A percentile compares a stretch with the other conserved stretches of the same genome.
phyloP scores from a whole-genome alignment of 2,888 invertebrate species.

The Steinernema carpocapsae region DNA sequence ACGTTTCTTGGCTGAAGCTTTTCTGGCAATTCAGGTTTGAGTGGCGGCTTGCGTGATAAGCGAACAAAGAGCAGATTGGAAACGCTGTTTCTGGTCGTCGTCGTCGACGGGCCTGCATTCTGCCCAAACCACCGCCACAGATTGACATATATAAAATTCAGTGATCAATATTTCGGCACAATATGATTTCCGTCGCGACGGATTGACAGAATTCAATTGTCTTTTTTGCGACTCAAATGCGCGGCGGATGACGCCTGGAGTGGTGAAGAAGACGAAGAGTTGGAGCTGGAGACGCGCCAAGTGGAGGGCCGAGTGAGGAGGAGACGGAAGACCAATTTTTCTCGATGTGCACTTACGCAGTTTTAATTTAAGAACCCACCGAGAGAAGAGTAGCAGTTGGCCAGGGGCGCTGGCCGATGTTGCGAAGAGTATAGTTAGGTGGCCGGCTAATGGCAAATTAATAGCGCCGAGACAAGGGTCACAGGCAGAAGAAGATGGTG shows the following conservation, averaged over 20 bases:
- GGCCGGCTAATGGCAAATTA: not conserved
- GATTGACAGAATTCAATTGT: conserved; percentile 35
- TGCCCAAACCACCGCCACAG: not conserved
- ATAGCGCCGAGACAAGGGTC: not conserved
- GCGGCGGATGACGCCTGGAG: conserved; percentile 29
- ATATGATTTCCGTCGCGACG: conserved; percentile 35
- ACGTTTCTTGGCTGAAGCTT: not conserved
- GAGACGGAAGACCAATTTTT: no score
- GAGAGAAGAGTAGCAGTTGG: not conserved
- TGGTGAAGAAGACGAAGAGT: conserved; percentile 5
- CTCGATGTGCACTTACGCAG: conserved; percentile 26
- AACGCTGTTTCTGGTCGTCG: not conserved
- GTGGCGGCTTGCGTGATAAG: conserved; percentile 22
- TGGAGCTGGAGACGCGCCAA: not conserved
- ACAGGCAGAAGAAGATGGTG: no score
- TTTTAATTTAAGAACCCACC: conserved; percentile 28
- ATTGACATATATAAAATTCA: conserved; percentile 34
- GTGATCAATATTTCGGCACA: conserved; percentile 33
- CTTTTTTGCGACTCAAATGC: conserved; percentile 34
- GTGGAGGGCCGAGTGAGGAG: no score
- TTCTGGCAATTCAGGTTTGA: conserved; percentile 14
- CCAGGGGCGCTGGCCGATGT: not conserved
- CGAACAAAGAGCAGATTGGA: not conserved
- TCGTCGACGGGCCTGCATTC: no score
- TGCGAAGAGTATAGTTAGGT: not conserved